Evolutionary conservation across 2,888 invertebrate genomes (phyloP).

Genomic region (Eupithecia subumbrata): DNA sequence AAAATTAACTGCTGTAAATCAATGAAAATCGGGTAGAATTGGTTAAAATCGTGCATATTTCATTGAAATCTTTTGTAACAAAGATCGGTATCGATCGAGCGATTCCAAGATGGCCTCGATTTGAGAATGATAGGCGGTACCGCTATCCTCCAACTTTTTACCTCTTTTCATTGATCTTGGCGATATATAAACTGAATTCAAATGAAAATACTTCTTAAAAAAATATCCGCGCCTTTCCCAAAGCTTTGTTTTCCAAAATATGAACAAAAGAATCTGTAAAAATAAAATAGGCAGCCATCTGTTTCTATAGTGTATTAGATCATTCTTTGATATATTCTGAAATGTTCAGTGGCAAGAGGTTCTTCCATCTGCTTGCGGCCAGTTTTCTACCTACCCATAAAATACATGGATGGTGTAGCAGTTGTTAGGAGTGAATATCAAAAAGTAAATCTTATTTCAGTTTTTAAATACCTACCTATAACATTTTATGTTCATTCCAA

Average conservation of each 20-base stretch:
- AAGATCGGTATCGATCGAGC: slow-evolving; percentile 52
- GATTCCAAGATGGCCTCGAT: slow-evolving; percentile 75
- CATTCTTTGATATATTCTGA: not conserved
- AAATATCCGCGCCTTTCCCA: not conserved
- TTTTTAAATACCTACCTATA: not conserved
- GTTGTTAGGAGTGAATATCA: not conserved
- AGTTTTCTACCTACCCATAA: not conserved
- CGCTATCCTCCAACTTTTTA: slow-evolving; percentile 52
- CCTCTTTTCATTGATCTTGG: slow-evolving; percentile 47
- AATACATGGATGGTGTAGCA: not conserved
- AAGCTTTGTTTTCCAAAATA: not conserved
- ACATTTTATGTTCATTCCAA: not conserved
- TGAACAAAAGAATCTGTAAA: not conserved
- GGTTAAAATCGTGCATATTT: not conserved
- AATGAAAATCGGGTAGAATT: not conserved
- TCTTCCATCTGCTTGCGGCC: not conserved
- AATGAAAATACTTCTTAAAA: not conserved
- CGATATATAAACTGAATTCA: not conserved
- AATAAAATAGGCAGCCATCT: not conserved
- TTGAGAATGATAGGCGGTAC: slow-evolving; percentile 44
- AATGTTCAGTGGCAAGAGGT: not conserved
- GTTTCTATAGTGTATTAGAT: not conserved
- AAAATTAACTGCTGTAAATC: slow-evolving; percentile 34
- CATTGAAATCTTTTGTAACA: slow-evolving; percentile 25
- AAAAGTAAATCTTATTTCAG: not conserved